A percentile compares a stretch with the other conserved stretches of the same genome.
Evolutionary conservation across 2,888 invertebrate genomes (phyloP).

Genomic region (Melieria picta): DNA sequence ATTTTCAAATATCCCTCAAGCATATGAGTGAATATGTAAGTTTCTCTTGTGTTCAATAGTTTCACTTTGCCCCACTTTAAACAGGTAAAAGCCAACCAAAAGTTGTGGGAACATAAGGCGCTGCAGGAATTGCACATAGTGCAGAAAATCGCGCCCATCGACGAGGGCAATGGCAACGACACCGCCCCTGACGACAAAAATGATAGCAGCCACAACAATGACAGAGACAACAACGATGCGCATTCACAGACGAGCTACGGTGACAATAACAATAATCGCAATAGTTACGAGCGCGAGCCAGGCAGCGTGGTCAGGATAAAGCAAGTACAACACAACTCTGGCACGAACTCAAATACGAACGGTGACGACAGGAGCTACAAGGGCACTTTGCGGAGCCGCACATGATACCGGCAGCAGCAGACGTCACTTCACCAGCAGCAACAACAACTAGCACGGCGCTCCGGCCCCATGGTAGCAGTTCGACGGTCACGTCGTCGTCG

Average conservation of each 20-base stretch:
- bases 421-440: slow-evolving; percentile 35
- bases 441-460: slow-evolving; percentile 16
- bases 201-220: slow-evolving; percentile 36
- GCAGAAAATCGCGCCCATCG: slow-evolving; percentile 45
- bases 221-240: slow-evolving; percentile 34
- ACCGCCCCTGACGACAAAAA: slow-evolving; percentile 40
- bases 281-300: slow-evolving; percentile 9
- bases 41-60: too few relatives aligned
- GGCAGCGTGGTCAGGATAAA: background rate
- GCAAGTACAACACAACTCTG: too few relatives aligned
- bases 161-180: slow-evolving; percentile 28
- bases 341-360: too few relatives aligned
- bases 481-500: background rate
- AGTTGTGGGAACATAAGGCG: slow-evolving; percentile 66
- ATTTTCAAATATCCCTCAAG: too few relatives aligned
- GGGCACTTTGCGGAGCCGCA: slow-evolving; percentile 15
- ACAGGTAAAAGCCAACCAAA: slow-evolving; percentile 65
- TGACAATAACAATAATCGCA: slow-evolving; percentile 16
- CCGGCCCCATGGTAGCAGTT: background rate
- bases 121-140: slow-evolving; percentile 62
- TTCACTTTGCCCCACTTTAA: background rate
- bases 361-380: too few relatives aligned
- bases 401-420: slow-evolving; percentile 49
- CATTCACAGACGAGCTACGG: slow-evolving; percentile 23
- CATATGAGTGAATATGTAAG: too few relatives aligned